Evolutionary conservation across 2,113 vertebrate species (phyloP).

Genomic region (Nesoenas mayeri): DNA sequence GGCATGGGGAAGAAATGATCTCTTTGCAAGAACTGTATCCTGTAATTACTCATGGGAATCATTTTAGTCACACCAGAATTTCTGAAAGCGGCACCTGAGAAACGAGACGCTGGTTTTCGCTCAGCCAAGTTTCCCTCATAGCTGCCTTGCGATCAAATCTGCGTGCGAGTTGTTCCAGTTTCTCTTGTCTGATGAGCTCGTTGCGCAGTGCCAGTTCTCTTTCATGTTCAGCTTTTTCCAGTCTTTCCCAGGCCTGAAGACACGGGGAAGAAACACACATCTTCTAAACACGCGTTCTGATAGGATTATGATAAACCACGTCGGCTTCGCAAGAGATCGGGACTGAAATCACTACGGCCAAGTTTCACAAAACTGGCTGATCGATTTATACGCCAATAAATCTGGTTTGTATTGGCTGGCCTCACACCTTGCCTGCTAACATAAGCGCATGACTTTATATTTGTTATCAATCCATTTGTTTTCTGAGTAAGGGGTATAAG

Average conservation of each 20-base stretch:
- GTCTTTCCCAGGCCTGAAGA: conserved; percentile 92
- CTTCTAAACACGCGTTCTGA: not conserved
- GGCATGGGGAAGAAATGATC: not conserved
- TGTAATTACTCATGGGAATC: conserved; percentile 19
- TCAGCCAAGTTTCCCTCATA: conserved; percentile 98
- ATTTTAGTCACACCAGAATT: not conserved
- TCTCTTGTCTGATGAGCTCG: conserved; percentile 97
- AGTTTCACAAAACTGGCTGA: not conserved
- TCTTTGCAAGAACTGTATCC: not conserved
- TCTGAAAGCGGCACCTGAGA: conserved; percentile 84
- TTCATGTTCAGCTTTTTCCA: conserved; percentile 98
- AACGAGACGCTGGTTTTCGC: conserved; percentile 95
- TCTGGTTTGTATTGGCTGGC: not conserved
- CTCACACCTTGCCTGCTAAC: not conserved
- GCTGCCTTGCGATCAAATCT: conserved; percentile 97
- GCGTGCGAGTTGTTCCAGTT: conserved; percentile 95
- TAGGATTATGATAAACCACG: not conserved
- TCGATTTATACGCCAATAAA: not conserved
- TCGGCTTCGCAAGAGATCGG: not conserved
- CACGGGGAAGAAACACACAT: not conserved
- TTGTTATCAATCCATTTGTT: not conserved
- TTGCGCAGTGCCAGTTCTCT: conserved; percentile 94
- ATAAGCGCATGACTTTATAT: not conserved
- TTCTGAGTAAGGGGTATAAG: not conserved
- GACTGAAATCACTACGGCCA: not conserved